phyloP scores from a whole-genome alignment of 2,888 invertebrate genomes.

The Biston stratarius region DNA sequence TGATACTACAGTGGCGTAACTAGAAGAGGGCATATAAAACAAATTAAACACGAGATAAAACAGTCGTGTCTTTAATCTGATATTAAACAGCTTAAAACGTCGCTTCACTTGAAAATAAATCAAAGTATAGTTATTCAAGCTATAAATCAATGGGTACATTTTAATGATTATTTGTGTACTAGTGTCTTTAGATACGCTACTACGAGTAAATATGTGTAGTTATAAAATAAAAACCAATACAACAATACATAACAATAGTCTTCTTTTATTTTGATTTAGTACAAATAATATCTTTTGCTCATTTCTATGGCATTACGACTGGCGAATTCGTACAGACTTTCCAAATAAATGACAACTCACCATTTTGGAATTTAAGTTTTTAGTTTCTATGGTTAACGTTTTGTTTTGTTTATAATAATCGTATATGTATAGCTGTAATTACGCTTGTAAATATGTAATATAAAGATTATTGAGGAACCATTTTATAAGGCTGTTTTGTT shows the following conservation, averaged over 20 bases:
- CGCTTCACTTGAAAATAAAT: too few species aligned
- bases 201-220: not conserved
- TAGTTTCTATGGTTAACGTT: conserved; percentile 20
- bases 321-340: conserved; percentile 18
- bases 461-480: conserved; percentile 58
- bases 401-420: conserved; percentile 38
- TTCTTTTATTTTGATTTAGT: conserved; percentile 32
- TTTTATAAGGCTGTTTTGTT: conserved; percentile 26
- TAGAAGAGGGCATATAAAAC: too few species aligned
- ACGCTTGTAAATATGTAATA: conserved; percentile 84
- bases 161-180: too few species aligned
- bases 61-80: too few species aligned
- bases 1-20: too few species aligned
- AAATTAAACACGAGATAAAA: too few species aligned
- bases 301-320: conserved; percentile 19
- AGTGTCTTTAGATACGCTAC: not conserved
- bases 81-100: too few species aligned
- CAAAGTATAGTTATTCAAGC: too few species aligned
- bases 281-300: conserved; percentile 20
- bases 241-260: conserved; percentile 55
- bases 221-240: conserved; percentile 26
- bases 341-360: conserved; percentile 10
- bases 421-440: conserved; percentile 63
- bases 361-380: not conserved
- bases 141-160: too few species aligned